Evolutionary conservation across 2,797 vertebrate species (phyloP).

Genomic region (Oceanodroma leucorhoa): DNA sequence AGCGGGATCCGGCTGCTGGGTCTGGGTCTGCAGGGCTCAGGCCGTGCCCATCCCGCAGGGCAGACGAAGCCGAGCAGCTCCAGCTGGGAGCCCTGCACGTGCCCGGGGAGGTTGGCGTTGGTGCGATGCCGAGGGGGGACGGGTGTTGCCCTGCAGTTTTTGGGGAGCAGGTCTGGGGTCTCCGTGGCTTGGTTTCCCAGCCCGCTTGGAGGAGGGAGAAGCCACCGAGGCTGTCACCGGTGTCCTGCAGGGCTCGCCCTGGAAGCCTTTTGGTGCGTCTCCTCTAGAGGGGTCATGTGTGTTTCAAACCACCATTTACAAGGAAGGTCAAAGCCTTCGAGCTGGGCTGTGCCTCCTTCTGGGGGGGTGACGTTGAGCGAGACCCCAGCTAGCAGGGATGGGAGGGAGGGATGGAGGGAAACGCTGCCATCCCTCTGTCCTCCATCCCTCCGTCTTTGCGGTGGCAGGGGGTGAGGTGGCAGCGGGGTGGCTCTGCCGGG

Average conservation of each 20-base stretch:
- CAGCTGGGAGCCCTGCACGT: background rate
- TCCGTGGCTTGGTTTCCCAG: fast-evolving
- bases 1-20: background rate
- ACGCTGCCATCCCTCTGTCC: background rate
- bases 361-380: fast-evolving
- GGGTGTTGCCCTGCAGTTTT: fast-evolving
- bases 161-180: background rate
- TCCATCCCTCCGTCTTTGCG: background rate
- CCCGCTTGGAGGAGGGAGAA: background rate
- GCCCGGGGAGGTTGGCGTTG: background rate
- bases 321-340: background rate
- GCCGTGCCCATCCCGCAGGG: background rate
- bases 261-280: background rate
- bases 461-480: background rate
- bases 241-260: background rate
- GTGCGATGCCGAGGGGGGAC: fast-evolving
- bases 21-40: background rate
- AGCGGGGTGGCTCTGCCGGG: fast-evolving
- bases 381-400: fast-evolving
- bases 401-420: background rate
- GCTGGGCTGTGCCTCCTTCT: background rate
- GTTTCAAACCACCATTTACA: background rate
- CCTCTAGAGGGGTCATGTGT: fast-evolving
- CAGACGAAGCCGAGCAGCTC: background rate
- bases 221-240: background rate